Evolutionary conservation across 2,888 invertebrate species (phyloP).

Genomic region (Melinaea menophilus): DNA sequence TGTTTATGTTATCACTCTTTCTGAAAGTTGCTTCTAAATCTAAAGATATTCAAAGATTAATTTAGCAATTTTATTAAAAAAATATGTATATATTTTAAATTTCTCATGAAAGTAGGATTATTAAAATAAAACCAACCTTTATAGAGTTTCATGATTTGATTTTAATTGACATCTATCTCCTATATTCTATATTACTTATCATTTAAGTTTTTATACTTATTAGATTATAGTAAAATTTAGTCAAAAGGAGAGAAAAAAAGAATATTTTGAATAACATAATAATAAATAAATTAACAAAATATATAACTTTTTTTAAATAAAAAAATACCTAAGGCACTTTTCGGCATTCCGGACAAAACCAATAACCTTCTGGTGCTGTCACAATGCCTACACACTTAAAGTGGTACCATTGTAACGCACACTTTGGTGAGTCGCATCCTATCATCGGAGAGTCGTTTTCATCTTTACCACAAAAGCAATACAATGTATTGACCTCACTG

Average conservation of each 20-base stretch:
- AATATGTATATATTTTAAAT: neutral
- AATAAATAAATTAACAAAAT: neutral
- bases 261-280: too few species aligned
- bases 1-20: neutral
- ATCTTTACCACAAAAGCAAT: conserved; percentile 53
- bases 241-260: too few species aligned
- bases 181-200: too few species aligned
- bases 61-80: neutral
- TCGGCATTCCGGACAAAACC: conserved; percentile 53
- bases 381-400: conserved; percentile 55
- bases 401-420: conserved; percentile 56
- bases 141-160: neutral
- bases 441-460: conserved; percentile 51
- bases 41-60: neutral
- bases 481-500: conserved; percentile 40
- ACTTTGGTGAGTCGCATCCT: conserved; percentile 53
- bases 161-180: neutral
- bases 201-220: too few species aligned
- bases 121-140: conserved; percentile 3
- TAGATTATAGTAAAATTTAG: too few species aligned
- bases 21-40: neutral
- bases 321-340: neutral
- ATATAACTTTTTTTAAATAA: neutral
- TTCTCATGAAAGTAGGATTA: neutral
- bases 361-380: conserved; percentile 51